Evolutionary conservation across 2,888 invertebrate species (phyloP), one percentile per base, ranked within the genome.

Genomic region (Drosophila meridionalis): DNA sequence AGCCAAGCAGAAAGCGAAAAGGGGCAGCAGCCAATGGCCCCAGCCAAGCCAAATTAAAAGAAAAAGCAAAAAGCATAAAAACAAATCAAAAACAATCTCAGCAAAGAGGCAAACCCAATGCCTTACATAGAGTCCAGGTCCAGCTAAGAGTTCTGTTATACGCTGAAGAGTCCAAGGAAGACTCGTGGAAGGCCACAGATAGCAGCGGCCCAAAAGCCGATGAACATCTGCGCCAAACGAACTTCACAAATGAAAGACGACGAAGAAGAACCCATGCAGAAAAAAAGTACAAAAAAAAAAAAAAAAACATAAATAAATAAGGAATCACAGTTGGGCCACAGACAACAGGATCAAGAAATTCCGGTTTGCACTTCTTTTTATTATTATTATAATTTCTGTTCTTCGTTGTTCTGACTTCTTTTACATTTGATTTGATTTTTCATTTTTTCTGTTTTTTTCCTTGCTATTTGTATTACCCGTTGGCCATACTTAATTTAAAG

Each of bases 291-390:
- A 32, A 28, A 4, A n/a, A 52, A 20, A 32, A 48, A 43, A 9
- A 8, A 1, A 3, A 58, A 38, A 48, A 48, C 59, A 48, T 38
- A 50, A 73, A 78, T 58, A 58, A 58, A 58, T 58, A 84, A 88
- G 87, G 85, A 86, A 86, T 86, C 89, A 87, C 87, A 78, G 88
- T 85, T 82, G 78, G 83, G 66, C 81, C 78, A 69, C 73, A 82
- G 77, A 78, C 78, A 87, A 87, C 82, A 89, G 89, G 86, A 86
- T 89, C 86, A 78, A 85, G 86, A 87, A 86, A 89, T 84, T 86
- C 86, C 89, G 89, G 86, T 86, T 86, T 89, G 76, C 80, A 81
- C 83, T 82, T 87, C 79, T 83, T 85, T 80, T 81, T 77, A 80
- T 88, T 86, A 83, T 81, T 83, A 85, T 83, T 80, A 80, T 80